Evolutionary conservation across 2,797 vertebrate genomes (phyloP).

Genomic region (Poeciliopsis paucimaculata): DNA sequence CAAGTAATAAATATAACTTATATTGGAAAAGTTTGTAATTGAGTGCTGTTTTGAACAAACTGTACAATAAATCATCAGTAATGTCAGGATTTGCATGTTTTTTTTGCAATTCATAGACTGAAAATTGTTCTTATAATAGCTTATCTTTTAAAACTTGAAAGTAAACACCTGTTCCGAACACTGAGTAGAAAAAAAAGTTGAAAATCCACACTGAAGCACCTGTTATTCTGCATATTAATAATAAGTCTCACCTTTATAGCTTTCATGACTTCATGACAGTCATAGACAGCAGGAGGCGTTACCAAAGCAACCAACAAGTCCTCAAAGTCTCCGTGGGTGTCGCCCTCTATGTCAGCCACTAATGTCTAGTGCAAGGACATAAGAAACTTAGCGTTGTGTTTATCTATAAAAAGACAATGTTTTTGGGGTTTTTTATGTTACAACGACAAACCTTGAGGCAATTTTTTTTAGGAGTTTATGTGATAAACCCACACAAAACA

Average conservation of each 20-base stretch:
- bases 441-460: neutral
- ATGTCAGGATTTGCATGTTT: neutral
- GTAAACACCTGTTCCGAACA: neutral
- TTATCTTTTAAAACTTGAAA: neutral
- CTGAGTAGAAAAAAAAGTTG: neutral
- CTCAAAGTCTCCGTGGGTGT: conserved; percentile 87
- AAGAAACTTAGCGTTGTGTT: neutral
- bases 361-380: conserved; percentile 62
- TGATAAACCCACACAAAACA: neutral
- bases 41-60: neutral
- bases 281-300: conserved; percentile 78
- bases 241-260: conserved; percentile 84
- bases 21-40: neutral
- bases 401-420: neutral
- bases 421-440: too few species aligned
- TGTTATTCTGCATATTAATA: too few species aligned
- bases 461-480: neutral
- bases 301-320: conserved; percentile 83
- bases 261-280: conserved; percentile 83
- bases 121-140: neutral
- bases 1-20: neutral
- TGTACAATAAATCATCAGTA: neutral
- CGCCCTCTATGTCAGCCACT: conserved; percentile 84
- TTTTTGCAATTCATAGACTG: neutral
- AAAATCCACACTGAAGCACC: neutral